Percentiles rank a stretch among this genome's conserved stretches.
These are phyloP conservation scores for Glaucidium brasilianum DNA, from an alignment of 2,113 vertebrate genomes.

Conservation along the genomic window DNA sequence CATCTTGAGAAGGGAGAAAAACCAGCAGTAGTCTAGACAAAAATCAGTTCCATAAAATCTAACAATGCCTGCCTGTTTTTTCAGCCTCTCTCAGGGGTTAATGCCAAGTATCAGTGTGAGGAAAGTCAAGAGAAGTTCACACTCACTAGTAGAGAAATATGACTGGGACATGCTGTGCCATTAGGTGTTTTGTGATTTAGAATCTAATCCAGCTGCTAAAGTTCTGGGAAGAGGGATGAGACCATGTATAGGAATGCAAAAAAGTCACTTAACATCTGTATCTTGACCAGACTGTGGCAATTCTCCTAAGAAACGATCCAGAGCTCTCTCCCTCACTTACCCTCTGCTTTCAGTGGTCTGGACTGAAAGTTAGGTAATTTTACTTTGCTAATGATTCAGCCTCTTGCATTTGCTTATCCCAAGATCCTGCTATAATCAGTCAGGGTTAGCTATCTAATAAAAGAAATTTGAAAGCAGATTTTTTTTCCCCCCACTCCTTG, in stretches of 20 bases:
- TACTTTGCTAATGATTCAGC: background rate
- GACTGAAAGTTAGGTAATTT: background rate
- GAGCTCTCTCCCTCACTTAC: background rate
- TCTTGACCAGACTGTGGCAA: background rate
- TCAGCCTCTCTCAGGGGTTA: background rate
- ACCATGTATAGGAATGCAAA: background rate
- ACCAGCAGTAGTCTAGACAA: background rate
- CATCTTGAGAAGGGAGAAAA: background rate
- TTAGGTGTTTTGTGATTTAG: background rate
- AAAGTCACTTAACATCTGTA: background rate
- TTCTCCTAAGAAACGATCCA: background rate
- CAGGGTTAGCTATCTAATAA: background rate
- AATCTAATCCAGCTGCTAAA: background rate
- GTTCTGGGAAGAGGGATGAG: background rate
- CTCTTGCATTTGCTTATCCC: background rate
- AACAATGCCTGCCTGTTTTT: background rate
- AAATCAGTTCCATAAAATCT: constrained; percentile 27
- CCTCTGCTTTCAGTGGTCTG: background rate
- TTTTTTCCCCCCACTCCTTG: background rate
- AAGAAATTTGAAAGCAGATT: background rate
- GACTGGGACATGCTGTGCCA: background rate
- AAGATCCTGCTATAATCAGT: background rate
- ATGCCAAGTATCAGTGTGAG: background rate
- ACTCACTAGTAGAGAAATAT: background rate
- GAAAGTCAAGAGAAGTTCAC: background rate